Evolutionary conservation across 2,113 vertebrate species (phyloP).

Genomic region (Rousettus leschenaultii): DNA sequence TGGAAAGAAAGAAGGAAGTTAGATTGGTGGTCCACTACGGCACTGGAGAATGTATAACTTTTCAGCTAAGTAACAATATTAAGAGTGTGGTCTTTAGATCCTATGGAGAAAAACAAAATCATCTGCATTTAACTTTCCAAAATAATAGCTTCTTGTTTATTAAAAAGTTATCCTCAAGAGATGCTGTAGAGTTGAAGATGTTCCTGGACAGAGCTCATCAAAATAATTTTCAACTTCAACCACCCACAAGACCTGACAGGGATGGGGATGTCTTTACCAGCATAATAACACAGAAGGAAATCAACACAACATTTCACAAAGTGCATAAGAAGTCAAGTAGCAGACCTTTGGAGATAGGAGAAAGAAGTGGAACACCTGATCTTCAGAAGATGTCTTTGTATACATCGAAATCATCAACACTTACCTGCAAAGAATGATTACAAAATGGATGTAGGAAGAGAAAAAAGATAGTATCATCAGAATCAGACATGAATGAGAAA

Average conservation of each 20-base stretch:
- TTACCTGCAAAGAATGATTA: neutral
- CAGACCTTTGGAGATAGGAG: neutral
- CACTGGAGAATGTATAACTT: neutral
- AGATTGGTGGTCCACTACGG: neutral
- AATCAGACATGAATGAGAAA: neutral
- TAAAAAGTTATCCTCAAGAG: neutral
- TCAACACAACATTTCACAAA: neutral
- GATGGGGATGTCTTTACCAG: neutral
- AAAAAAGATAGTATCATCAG: neutral
- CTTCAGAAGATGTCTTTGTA: neutral
- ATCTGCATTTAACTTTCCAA: conserved; percentile 38
- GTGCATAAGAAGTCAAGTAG: neutral
- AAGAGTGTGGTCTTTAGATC: neutral
- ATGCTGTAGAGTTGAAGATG: neutral
- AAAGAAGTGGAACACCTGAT: neutral
- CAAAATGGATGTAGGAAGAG: neutral
- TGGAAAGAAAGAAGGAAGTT: neutral
- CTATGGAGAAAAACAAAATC: neutral
- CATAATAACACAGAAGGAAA: neutral
- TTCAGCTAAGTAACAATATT: conserved; percentile 45
- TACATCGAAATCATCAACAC: neutral
- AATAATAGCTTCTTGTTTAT: conserved; percentile 28
- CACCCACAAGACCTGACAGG: fast-evolving
- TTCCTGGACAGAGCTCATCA: neutral
- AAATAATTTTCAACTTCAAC: neutral